Evolutionary conservation across 1,140 invertebrate species (phyloP).

Genomic region (Atta cephalotes): DNA sequence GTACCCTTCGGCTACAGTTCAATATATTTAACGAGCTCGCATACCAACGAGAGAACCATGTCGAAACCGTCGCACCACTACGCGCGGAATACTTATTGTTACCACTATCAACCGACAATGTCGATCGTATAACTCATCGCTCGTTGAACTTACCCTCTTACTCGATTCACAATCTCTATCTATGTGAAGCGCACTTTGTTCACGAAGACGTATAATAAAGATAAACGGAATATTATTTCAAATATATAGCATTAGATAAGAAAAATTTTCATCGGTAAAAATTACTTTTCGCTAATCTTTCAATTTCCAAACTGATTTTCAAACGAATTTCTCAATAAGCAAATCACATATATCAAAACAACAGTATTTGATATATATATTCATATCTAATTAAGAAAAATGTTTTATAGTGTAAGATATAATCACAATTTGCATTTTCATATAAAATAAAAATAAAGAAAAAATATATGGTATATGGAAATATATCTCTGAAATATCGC

Average conservation of each 20-base stretch:
- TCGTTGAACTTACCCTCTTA: conserved; percentile 9
- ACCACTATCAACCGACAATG: conserved; percentile 33
- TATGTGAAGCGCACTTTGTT: conserved; percentile 8
- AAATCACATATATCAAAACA: background rate
- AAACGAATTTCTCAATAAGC: background rate
- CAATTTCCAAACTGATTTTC: background rate
- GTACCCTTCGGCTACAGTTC: conserved; percentile 54
- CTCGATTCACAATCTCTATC: conserved; percentile 22
- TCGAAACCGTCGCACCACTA: conserved; percentile 58
- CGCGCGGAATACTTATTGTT: conserved; percentile 49
- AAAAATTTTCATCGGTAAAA: background rate
- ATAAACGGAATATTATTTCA: background rate
- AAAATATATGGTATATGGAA: background rate
- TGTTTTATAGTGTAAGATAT: background rate
- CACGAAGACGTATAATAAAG: conserved; percentile 11
- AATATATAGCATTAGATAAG: background rate
- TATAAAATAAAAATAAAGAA: background rate
- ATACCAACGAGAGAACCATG: conserved; percentile 51
- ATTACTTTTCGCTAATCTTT: background rate
- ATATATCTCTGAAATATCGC: background rate
- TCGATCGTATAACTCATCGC: conserved; percentile 53
- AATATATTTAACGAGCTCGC: conserved; percentile 66
- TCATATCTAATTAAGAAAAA: background rate
- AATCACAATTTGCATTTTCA: background rate
- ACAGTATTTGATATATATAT: background rate